Conservation (phyloP, 2,797 vertebrate genomes). For the Poecilia gillii region DNA sequence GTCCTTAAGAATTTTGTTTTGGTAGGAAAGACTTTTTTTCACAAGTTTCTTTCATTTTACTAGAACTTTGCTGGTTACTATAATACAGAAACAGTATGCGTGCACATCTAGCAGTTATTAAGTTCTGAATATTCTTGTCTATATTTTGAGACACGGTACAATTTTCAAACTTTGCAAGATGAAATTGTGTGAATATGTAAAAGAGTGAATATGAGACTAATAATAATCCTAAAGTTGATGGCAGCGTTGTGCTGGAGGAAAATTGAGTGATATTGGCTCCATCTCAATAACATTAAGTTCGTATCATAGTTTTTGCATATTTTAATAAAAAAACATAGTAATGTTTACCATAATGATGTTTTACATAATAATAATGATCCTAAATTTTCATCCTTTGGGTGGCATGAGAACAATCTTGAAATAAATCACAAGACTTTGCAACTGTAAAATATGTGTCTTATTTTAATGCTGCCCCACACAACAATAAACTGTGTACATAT, state of each 20-base stretch:
- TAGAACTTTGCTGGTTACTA: not conserved
- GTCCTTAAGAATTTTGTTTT: not conserved
- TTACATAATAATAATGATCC: not conserved
- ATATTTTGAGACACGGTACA: not conserved
- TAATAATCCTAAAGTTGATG: not conserved
- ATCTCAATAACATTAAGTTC: not conserved
- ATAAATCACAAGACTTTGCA: not conserved
- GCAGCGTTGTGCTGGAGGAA: not conserved
- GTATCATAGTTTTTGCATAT: not conserved
- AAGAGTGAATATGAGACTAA: not conserved
- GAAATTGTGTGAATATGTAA: not conserved
- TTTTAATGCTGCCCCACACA: constrained; percentile 9
- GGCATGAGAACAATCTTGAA: constrained; percentile 14
- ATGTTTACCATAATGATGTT: not conserved
- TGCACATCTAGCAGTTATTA: not conserved
- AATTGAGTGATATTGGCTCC: not conserved
- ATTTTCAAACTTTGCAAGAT: not conserved
- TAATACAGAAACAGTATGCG: not conserved
- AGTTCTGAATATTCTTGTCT: not conserved
- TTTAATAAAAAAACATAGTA: not conserved
- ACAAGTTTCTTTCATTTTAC: not conserved
- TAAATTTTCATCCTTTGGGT: not conserved
- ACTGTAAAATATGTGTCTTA: not conserved
- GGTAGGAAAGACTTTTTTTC: not conserved
- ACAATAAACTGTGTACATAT: constrained; percentile 34